These are phyloP conservation scores for Gobius niger DNA, from an alignment of 2,113 vertebrate genomes.

Conservation along the genomic window DNA sequence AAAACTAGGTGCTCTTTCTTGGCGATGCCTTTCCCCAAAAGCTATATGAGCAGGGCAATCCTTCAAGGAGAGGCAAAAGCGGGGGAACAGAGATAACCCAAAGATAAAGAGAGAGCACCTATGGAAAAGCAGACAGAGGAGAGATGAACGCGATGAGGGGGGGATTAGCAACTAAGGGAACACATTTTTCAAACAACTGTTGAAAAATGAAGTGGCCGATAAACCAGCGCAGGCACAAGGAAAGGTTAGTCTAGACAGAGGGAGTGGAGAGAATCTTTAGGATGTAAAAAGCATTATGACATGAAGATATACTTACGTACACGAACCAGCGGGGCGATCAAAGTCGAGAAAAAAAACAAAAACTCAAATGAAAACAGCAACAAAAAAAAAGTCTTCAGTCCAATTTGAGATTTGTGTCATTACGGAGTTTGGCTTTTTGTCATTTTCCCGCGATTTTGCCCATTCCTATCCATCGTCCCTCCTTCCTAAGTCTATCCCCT, in stretches of 20 bases:
- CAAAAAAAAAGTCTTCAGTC: constrained; percentile 7
- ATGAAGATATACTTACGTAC: constrained; percentile 62
- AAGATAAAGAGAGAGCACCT: constrained; percentile 46
- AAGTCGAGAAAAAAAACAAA: too few relatives aligned
- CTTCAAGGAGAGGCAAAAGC: constrained; percentile 56
- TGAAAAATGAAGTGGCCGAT: constrained; percentile 38
- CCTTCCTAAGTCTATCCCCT: constrained; percentile 67
- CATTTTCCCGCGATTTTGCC: constrained; percentile 63
- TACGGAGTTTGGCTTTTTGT: constrained; percentile 46
- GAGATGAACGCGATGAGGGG: constrained; percentile 50
- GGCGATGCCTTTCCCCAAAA: constrained; percentile 51
- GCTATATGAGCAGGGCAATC: constrained; percentile 64
- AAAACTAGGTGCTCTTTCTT: constrained; percentile 53
- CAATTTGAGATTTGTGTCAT: constrained; percentile 48
- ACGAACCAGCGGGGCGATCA: constrained; percentile 49
- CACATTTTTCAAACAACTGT: constrained; percentile 46
- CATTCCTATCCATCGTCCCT: constrained; percentile 65
- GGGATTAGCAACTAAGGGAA: constrained; percentile 52
- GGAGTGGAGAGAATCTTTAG: constrained; percentile 15
- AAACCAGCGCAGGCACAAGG: constrained; percentile 8
- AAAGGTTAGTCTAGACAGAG: background rate
- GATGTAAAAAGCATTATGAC: constrained; percentile 19
- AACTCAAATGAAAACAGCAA: constrained; percentile 35
- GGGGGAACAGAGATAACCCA: constrained; percentile 46
- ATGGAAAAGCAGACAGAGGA: constrained; percentile 49